Conservation (phyloP, 2,797 vertebrate genomes). For the Eutrigla gurnardus region DNA sequence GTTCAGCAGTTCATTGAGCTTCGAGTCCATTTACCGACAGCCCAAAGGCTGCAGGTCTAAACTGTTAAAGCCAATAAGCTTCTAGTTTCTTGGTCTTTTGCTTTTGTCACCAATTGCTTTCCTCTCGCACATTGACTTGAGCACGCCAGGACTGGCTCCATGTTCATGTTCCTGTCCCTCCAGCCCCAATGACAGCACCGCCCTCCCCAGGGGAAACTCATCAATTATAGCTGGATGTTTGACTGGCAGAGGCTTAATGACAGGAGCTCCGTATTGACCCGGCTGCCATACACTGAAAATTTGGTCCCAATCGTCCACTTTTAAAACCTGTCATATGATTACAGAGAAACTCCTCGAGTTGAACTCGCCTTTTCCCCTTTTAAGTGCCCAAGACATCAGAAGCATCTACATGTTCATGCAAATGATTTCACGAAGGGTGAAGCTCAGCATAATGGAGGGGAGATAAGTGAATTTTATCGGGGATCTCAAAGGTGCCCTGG, state of each 20-base stretch:
- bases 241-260: slow-evolving; percentile 86
- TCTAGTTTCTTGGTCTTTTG: slow-evolving; percentile 56
- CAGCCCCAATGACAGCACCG: slow-evolving; percentile 71
- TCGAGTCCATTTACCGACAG: slow-evolving; percentile 42
- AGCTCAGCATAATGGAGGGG: slow-evolving; percentile 43
- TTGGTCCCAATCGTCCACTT: slow-evolving; percentile 72
- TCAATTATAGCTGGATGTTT: slow-evolving; percentile 85
- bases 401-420: slow-evolving; percentile 42
- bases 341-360: slow-evolving; percentile 55
- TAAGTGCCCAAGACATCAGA: slow-evolving; percentile 22
- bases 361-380: slow-evolving; percentile 27
- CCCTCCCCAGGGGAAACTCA: slow-evolving; percentile 78
- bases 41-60: slow-evolving; percentile 40
- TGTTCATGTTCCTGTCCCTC: slow-evolving; percentile 53
- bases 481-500: slow-evolving; percentile 56
- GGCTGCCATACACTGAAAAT: slow-evolving; percentile 79
- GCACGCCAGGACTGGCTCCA: slow-evolving; percentile 47
- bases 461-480: slow-evolving; percentile 59
- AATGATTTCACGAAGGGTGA: slow-evolving; percentile 39
- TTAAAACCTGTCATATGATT: slow-evolving; percentile 78
- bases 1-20: slow-evolving; percentile 48
- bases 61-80: slow-evolving; percentile 63
- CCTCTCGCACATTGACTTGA: slow-evolving; percentile 53
- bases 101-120: slow-evolving; percentile 58
- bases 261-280: slow-evolving; percentile 84